phyloP scores from a whole-genome alignment of 2,113 vertebrate genomes.

The Crypturellus undulatus region DNA sequence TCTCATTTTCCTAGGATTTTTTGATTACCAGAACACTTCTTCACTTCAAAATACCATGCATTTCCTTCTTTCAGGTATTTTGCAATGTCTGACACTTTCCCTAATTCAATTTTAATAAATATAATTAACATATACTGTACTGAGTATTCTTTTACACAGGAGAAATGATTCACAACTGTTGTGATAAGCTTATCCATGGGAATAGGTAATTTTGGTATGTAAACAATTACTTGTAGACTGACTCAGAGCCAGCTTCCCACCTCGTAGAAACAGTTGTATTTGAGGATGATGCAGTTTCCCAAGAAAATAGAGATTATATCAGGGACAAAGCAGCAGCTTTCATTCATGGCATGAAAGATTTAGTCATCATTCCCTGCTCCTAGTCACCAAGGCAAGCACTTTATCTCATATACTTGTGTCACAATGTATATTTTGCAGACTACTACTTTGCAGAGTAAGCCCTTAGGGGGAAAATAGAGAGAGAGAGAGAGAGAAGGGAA shows the following conservation, averaged over 20 bases:
- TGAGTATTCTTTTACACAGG: neutral
- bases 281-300: neutral
- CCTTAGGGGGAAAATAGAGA: neutral
- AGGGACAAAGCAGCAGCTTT: neutral
- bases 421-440: neutral
- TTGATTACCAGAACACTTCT: neutral
- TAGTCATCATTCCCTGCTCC: accelerated
- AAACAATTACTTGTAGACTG: neutral
- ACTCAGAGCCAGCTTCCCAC: neutral
- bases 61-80: neutral
- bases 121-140: neutral
- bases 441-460: neutral
- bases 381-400: neutral
- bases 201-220: neutral
- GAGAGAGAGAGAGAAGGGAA: neutral
- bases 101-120: neutral
- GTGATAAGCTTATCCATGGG: neutral
- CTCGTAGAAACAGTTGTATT: neutral
- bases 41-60: neutral
- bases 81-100: neutral
- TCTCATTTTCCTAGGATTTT: neutral
- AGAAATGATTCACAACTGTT: neutral
- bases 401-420: neutral
- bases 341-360: neutral
- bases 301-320: neutral